A percentile compares a stretch with the other conserved stretches of the same genome.
These are phyloP conservation scores for Aethes cnicana DNA, from an alignment of 2,888 invertebrate species.

Conservation along the genomic window DNA sequence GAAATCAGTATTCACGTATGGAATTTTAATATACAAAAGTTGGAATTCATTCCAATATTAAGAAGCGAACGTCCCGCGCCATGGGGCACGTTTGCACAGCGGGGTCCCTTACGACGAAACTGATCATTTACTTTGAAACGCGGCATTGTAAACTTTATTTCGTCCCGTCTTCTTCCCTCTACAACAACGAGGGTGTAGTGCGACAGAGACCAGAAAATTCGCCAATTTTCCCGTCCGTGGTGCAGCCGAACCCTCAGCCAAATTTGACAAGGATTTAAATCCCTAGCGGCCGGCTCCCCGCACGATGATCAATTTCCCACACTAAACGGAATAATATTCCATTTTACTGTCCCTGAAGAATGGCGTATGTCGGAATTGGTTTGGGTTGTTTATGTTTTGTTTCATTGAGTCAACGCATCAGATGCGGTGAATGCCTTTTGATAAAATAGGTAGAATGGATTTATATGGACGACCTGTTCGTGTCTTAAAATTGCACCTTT, in stretches of 20 bases:
- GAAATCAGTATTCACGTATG: conserved; percentile 29
- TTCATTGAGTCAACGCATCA: conserved; percentile 6
- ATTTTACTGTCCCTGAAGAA: conserved; percentile 55
- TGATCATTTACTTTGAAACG: too few species aligned
- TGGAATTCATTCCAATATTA: conserved; percentile 35
- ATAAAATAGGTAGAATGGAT: too few species aligned
- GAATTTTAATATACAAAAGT: conserved; percentile 34
- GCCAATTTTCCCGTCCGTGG: too few species aligned
- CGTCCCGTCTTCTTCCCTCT: too few species aligned
- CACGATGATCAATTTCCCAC: conserved; percentile 67
- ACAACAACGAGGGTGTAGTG: too few species aligned
- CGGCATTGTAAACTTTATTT: too few species aligned
- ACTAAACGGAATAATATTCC: conserved; percentile 67
- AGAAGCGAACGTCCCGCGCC: conserved; percentile 36
- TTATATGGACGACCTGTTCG: too few species aligned
- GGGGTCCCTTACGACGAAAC: conserved; percentile 51
- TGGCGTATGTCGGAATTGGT: conserved; percentile 42
- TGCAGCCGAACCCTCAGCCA: conserved; percentile 41
- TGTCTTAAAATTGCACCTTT: too few species aligned
- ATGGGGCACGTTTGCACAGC: conserved; percentile 53
- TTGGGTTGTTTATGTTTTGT: conserved; percentile 34
- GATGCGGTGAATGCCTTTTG: too few species aligned
- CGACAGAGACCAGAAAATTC: too few species aligned
- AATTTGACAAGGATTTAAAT: conserved; percentile 60
- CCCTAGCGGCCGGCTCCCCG: conserved; percentile 53